Conservation (phyloP, 2,888 invertebrate genomes). For the Drosophila subquinaria region DNA sequence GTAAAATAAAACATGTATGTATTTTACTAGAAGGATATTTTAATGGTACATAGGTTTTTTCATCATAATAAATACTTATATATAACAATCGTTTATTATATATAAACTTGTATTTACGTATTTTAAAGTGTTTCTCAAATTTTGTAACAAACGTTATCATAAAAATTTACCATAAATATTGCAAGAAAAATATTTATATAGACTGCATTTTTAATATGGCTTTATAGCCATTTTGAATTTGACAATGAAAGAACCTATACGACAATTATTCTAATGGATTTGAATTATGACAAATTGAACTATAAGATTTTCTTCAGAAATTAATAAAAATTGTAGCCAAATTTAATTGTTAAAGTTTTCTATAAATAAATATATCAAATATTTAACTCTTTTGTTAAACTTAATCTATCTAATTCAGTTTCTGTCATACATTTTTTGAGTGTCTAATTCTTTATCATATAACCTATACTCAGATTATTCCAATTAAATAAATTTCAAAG, state of each 20-base stretch:
- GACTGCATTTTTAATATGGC: not conserved
- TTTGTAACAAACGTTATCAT: not conserved
- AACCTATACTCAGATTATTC: slow-evolving; percentile 44
- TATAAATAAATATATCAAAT: slow-evolving; percentile 21
- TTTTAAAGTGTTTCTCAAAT: not conserved
- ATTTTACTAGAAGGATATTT: slow-evolving; percentile 8
- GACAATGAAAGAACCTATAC: slow-evolving; percentile 38
- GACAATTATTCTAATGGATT: slow-evolving; percentile 14
- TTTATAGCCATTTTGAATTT: not conserved
- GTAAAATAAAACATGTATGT: slow-evolving; percentile 1
- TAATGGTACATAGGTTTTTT: slow-evolving; percentile 23
- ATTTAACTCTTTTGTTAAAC: slow-evolving; percentile 45
- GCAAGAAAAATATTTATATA: not conserved
- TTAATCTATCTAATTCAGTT: slow-evolving; percentile 49
- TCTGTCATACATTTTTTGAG: slow-evolving; percentile 59
- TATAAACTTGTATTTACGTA: not conserved
- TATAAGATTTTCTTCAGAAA: slow-evolving; percentile 19
- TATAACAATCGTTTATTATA: not conserved
- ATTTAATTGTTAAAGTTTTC: slow-evolving; percentile 24
- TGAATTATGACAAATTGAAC: slow-evolving; percentile 28
- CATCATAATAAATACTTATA: not conserved
- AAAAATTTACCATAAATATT: not conserved
- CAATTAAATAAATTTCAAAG: slow-evolving; percentile 49
- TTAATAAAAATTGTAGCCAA: slow-evolving; percentile 21
- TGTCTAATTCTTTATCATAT: slow-evolving; percentile 64